Percentiles rank a stretch among this genome's conserved stretches.
phyloP scores from a whole-genome alignment of 2,888 invertebrate genomes.

The Psococerastis gibbosa region DNA sequence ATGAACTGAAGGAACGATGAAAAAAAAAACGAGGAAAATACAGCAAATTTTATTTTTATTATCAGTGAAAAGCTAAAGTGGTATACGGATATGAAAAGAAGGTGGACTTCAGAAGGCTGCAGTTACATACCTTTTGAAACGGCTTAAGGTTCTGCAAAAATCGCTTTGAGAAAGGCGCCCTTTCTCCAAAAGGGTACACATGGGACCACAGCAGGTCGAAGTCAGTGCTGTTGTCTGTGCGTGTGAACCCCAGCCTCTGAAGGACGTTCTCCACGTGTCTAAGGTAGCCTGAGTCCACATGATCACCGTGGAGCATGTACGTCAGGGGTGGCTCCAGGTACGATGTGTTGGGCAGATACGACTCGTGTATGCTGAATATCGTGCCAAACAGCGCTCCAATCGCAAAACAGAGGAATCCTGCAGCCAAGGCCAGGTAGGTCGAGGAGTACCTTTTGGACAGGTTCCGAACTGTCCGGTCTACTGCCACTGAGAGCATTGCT shows the following conservation, averaged over 20 bases:
- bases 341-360: neutral
- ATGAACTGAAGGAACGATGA: too few species aligned
- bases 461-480: neutral
- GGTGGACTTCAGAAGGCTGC: neutral
- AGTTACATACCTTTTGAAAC: constrained; percentile 38
- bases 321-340: neutral
- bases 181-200: constrained; percentile 59
- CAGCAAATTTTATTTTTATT: neutral
- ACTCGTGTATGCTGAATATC: neutral
- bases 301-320: constrained; percentile 9
- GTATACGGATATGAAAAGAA: neutral
- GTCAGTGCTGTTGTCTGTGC: constrained; percentile 31
- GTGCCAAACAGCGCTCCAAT: neutral
- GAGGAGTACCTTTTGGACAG: neutral
- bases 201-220: constrained; percentile 92
- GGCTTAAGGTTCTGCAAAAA: constrained; percentile 38
- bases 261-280: constrained; percentile 67
- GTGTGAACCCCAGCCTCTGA: constrained; percentile 50
- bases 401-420: neutral
- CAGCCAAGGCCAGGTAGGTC: neutral
- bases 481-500: neutral
- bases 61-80: neutral
- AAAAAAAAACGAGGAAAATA: too few species aligned
- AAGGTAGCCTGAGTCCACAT: constrained; percentile 45
- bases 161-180: constrained; percentile 30